Evolutionary conservation across 2,113 vertebrate genomes (phyloP), one percentile per base, ranked within the genome.

Genomic region (Zonotrichia leucophrys): DNA sequence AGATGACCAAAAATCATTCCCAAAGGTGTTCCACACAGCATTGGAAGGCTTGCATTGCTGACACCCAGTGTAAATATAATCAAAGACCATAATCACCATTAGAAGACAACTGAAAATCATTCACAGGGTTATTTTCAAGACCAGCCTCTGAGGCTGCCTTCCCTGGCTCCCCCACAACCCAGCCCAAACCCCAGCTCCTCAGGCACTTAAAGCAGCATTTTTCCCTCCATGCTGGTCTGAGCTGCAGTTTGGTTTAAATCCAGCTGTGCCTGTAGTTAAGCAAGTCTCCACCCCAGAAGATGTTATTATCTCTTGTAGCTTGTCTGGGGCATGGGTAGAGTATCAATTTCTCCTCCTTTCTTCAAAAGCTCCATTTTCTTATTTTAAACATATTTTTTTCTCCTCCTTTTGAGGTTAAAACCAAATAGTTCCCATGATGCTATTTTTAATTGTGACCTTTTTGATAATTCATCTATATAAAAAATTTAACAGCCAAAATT

Each of bases 361-460:
- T 81, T 75, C 11, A 7, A 0, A 11, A 72, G 56, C 42, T 68
- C 30, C 27, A 49, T n/a, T 73, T 85, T 66, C 4, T 8, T 52
- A 72, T 35, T 39, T 79, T 55, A 73, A 82, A 62, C 33, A 5
- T 15, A 7, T 72, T 82, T 74, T 74, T 63, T 73, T 33, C 33
- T 66, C 24, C 33, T 82, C 42, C 75, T 90, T 90, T 67, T 84
- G 84, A 88, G 42, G 67, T 33, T 90, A 74, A 74, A 90, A 77
- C 1, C 9, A 44, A 85, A n/a, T 6, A 69, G 58, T 53, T 91
- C 42, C 21, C 59, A 79, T 23, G 10, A 44, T 5, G 23, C 39
- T 81, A 87, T 82, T 84, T 87, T 89, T 59, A 66, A 86, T 83
- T 50, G 37, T 63, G 80, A 70, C 72, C 79, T 88, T 91, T 94